Base-by-base conservation (phyloP, 2,113 vertebrate genomes). In the Scytalopus superciliaris region DNA sequence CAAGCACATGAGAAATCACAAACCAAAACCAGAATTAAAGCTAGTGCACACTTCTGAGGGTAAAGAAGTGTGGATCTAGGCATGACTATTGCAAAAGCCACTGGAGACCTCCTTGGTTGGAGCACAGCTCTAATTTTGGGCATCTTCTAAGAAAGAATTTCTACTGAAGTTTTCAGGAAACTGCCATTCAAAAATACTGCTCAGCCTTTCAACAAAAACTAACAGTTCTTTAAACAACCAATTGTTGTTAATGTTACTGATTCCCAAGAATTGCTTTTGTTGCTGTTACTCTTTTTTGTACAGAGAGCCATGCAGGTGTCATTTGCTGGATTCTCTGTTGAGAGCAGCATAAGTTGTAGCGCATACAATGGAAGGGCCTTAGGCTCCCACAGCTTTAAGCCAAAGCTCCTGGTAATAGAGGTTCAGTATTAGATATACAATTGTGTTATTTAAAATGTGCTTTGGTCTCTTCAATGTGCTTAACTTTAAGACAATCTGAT, bases 131-230 rank as follows among this genome's bases (percentile, higher is more conserved):
- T 14, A 8, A 81, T 31, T 72, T 31, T 31, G 39, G 27, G 15
- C 39, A 59, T 89, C 90, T 93, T 92, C 68, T 72, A 74, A 35
- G 53, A 83, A 92, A 83, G 27, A 53, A 80, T 52, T 84, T 84
- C 39, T 33, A 63, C 22, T 40, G 17, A 75, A 47, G 44, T 78
- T 90, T 88, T 33, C 33, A 55, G 47, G 56, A 94, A 89, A 78
- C 17, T 86, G 33, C 13, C 27, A 27, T 60, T 45, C 19, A 77
- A 63, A 88, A 81, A 9, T 33, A 90, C 10, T 35, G 42, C 22
- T 90, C 45, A 77, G 40, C 11, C 33, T 67, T 81, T 84, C 1
- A 1, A 50, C 39, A 79, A 70, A 80, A 85, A 31, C 22, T 69
- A 75, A 44, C 8, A 57, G 40, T 57, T 82, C 63, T 57, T 90